Evolutionary conservation across 1,140 invertebrate species (phyloP).

Genomic region (Colletes gigas): DNA sequence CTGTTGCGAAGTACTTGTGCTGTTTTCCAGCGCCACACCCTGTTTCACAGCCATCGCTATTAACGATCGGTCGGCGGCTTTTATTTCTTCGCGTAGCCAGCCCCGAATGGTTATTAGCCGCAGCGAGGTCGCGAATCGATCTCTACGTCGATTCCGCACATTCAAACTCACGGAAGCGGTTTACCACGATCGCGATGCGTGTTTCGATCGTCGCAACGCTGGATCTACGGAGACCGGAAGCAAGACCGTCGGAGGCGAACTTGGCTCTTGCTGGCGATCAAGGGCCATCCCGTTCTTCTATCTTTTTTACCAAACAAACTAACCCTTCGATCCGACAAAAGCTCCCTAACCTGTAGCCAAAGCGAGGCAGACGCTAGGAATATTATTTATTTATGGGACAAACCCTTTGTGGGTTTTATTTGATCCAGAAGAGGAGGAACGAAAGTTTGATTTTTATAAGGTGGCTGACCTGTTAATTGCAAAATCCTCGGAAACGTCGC

Average conservation of each 20-base stretch:
- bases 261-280: neutral
- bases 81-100: constrained; percentile 29
- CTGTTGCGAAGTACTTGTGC: constrained; percentile 79
- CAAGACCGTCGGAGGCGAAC: neutral
- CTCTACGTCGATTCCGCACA: constrained; percentile 42
- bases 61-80: constrained; percentile 56
- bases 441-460: too few species aligned
- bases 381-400: too few species aligned
- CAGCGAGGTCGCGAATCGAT: constrained; percentile 53
- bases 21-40: constrained; percentile 85
- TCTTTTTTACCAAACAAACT: too few species aligned
- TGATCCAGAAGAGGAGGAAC: too few species aligned
- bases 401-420: too few species aligned
- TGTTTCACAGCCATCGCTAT: constrained; percentile 75
- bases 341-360: too few species aligned
- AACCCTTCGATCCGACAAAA: too few species aligned
- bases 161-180: constrained; percentile 41
- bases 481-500: too few species aligned
- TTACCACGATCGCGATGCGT: constrained; percentile 29
- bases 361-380: too few species aligned
- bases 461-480: too few species aligned
- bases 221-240: neutral
- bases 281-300: too few species aligned
- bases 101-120: constrained; percentile 33
- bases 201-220: neutral